phyloP scores from a whole-genome alignment of 2,888 invertebrate genomes.

The Pseudolycoriella hygida region DNA sequence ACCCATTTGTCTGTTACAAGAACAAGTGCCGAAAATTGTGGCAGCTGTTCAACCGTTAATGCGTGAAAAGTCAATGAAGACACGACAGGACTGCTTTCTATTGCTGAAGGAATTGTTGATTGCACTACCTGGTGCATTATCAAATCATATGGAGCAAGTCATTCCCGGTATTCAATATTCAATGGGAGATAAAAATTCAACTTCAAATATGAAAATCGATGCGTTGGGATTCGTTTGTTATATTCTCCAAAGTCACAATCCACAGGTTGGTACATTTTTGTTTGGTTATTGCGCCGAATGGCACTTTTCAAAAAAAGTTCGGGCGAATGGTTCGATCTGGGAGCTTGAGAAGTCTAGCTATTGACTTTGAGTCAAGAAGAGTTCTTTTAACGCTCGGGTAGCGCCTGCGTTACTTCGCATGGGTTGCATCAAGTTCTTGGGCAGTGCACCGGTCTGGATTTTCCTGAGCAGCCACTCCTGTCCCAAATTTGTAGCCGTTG shows the following conservation, averaged over 20 bases:
- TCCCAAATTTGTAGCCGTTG: no score
- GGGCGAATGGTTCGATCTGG: no score
- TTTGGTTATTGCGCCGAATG: no score
- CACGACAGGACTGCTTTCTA: constrained; percentile 81
- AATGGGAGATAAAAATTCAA: constrained; percentile 78
- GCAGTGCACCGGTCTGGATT: no score
- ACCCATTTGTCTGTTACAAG: constrained; percentile 40
- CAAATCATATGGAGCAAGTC: constrained; percentile 64
- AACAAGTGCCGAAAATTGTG: constrained; percentile 57
- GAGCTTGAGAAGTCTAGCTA: no score
- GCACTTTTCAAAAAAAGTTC: no score
- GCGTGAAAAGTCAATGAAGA: constrained; percentile 70
- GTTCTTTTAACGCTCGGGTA: no score
- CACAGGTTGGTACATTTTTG: constrained; percentile 14
- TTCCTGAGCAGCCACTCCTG: no score
- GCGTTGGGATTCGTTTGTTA: constrained; percentile 68
- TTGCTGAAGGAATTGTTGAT: constrained; percentile 77
- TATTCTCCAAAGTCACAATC: constrained; percentile 25
- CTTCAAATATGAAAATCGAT: constrained; percentile 96
- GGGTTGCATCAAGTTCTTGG: no score
- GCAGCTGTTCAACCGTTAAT: constrained; percentile 77
- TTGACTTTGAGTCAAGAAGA: no score
- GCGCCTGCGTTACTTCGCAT: no score
- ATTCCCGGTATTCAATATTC: constrained; percentile 83
- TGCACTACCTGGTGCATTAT: constrained; percentile 77